Evolutionary conservation across 92 coral and sea anemone genomes (phyloP).

Genomic region (Parazoanthus swiftii): DNA sequence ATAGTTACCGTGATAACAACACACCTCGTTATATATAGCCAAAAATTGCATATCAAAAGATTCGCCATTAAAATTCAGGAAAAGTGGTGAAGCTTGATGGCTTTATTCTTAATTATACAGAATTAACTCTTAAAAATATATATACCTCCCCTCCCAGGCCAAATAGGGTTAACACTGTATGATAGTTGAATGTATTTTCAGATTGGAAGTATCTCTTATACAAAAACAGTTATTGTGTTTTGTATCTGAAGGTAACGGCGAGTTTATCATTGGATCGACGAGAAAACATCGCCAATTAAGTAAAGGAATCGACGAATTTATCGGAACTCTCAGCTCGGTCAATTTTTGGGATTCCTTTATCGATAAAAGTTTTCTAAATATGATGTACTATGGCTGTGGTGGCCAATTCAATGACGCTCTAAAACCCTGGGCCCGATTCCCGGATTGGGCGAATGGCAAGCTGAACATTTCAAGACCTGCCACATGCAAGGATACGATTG

Average conservation of each 20-base stretch:
- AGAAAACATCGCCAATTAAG: conserved; percentile 3
- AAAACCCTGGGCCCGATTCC: conserved; percentile 47
- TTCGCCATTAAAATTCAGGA: too few relatives aligned
- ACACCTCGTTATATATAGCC: too few relatives aligned
- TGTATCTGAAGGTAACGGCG: conserved; percentile 46
- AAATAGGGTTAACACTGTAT: too few relatives aligned
- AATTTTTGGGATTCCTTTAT: conserved; percentile 54
- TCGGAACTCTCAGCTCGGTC: conserved; percentile 48
- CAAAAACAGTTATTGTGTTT: neutral
- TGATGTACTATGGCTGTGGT: conserved; percentile 48
- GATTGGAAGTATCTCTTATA: neutral
- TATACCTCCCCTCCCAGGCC: too few relatives aligned
- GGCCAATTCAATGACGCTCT: neutral
- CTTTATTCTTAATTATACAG: too few relatives aligned
- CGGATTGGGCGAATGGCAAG: conserved; percentile 28
- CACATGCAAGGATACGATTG: conserved; percentile 50
- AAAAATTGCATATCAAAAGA: too few relatives aligned
- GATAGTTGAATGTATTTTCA: neutral
- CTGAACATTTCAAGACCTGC: conserved; percentile 44
- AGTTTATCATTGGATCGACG: conserved; percentile 51
- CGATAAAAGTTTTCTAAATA: conserved; percentile 16
- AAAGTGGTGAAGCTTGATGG: too few relatives aligned
- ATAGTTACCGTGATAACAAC: too few relatives aligned
- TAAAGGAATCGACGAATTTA: conserved; percentile 43
- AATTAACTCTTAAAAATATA: too few relatives aligned